These are phyloP conservation scores for Lateolabrax maculatus DNA, from an alignment of 2,797 vertebrate genomes.

Conservation along the genomic window DNA sequence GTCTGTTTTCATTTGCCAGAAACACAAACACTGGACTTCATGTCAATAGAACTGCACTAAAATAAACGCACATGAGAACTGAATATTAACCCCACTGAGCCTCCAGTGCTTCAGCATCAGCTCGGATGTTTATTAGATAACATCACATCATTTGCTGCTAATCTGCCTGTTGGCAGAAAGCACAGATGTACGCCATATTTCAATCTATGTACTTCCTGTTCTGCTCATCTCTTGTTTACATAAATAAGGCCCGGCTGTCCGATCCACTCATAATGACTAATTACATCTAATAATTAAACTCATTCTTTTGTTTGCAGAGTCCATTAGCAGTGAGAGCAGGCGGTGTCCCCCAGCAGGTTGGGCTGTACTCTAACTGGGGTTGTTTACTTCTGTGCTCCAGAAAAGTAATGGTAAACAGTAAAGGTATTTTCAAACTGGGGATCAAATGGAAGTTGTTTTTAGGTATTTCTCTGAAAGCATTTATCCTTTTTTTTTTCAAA, in stretches of 20 bases:
- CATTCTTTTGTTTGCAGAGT: constrained; percentile 25
- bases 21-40: background rate
- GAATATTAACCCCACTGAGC: background rate
- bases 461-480: background rate
- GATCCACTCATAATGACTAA: constrained; percentile 25
- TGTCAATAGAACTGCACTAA: background rate
- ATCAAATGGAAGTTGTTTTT: background rate
- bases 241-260: constrained; percentile 16
- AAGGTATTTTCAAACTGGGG: background rate
- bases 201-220: constrained; percentile 29
- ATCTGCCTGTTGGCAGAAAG: constrained; percentile 22
- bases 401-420: too few relatives aligned
- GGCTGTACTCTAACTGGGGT: background rate
- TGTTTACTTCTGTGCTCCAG: background rate
- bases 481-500: background rate
- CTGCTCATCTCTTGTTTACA: constrained; percentile 34
- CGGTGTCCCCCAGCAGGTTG: background rate
- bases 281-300: constrained; percentile 43
- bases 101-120: background rate
- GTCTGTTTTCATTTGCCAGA: background rate
- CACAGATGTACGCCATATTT: constrained; percentile 44
- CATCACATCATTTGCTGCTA: constrained; percentile 16
- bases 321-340: constrained; percentile 16
- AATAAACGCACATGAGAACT: background rate
- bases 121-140: constrained; percentile 29